Evolutionary conservation across 1,140 invertebrate species (phyloP), one percentile per base, ranked within the genome.

Genomic region (Liolophura sinensis): DNA sequence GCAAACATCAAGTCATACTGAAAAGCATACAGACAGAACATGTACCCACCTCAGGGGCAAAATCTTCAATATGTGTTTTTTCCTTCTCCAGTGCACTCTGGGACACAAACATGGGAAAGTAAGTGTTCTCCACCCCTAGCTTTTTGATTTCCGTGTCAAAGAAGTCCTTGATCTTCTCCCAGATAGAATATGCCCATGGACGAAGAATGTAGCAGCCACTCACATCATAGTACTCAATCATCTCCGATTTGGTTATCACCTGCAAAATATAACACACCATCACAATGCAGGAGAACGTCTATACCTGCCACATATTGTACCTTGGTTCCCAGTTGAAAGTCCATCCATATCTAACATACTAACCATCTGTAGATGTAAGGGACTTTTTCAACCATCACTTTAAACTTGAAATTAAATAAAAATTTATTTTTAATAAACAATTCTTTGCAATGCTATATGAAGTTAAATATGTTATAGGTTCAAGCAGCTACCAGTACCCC

Each of bases 181-280:
- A 99, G 74, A 99, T 95, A n/a, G 91, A 87, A 82, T 90, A 99
- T 47, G 96, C 91, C 96, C 96, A 98, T 0, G 96, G 97, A 47
- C 97, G 90, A 24, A 99, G 88, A 73, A 99, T 96, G 81, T 99
- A 99, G 86, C 98, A 99, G 0, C 97, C 97, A 60, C 95, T 98
- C 9, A 99, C 94, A 83, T 99, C 97, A 79, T 99, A 99, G 84
- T 99, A 99, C 82, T 99, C 97, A 50, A 99, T 99, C 90, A 99
- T 89, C 86, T 98, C 95, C 66, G 95, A 92, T 86, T 99, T 99
- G 0, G 94, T 97, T 62, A 99, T 95, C 1, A 98, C 93, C 86
- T 88, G 68, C 40, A 64, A 61, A 64, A 50, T 27, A 60, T 15
- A 52, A 46, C 62, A 18, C 56, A 58, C 27, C 7, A 54, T n/a